Base-by-base conservation (phyloP, 92 coral and sea anemone species). In the Desmophyllum pertusum region DNA sequence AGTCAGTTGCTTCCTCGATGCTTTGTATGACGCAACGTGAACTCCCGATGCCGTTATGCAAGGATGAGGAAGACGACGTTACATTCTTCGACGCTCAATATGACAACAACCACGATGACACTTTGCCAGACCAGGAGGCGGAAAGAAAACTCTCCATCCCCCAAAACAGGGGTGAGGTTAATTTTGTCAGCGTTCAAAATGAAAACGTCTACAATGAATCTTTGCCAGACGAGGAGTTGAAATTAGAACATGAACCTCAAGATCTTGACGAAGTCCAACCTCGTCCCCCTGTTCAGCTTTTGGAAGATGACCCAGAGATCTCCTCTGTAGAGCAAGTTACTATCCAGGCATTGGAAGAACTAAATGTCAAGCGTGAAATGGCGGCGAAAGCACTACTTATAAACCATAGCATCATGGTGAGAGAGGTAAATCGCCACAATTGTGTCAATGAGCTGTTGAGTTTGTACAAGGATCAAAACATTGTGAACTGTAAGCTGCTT, bases 381-480 rank as follows among this genome's bases (percentile, higher is more conserved):
- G 51, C 37, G 63, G 55, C 73, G 48, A 57, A 85, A 30, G 14
- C 21, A 39, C 75, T 59, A 29, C 37, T 73, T 21, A 52, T n/a
- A 42, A 63, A 46, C 73, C 43, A 59, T 8, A 3, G 10, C 46
- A 36, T 57, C 46, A 59, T 61, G 15, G 31, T 48, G 65, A 74
- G 39, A 55, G 38, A 38, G 17, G 27, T 75, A 43, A 81, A 57
- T 74, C 91, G 84, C 37, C 89, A 88, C 59, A 84, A 88, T 71
- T 79, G 88, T 67, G 80, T 81, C n/a, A 81, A 89, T 13, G 79
- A 90, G 18, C 59, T 90, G 69, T 62, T 90, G 84, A 43, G 71
- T 75, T 75, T 85, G 59, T 86, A 86, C 81, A 79, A 81, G 72
- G 57, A 90, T 13, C 80, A 84, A 33, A 50, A 70, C 66, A 75